A percentile compares a stretch with the other conserved stretches of the same genome.
Evolutionary conservation across 2,888 invertebrate genomes (phyloP).

Genomic region (Pterobdella sp.): DNA sequence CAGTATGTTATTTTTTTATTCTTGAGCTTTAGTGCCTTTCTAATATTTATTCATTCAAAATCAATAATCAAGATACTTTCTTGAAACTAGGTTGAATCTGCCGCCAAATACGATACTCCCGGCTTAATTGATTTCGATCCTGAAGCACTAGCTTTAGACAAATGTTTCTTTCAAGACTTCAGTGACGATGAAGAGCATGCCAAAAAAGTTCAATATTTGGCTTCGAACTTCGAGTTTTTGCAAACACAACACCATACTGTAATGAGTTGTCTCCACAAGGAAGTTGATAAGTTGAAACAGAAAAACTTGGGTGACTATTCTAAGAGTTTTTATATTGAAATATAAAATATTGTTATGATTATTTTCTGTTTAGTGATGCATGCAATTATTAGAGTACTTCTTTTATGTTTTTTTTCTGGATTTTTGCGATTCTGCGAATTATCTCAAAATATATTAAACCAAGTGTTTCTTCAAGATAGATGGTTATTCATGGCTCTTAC

Average conservation of each 20-base stretch:
- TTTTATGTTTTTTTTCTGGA: no score
- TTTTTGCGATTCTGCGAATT: no score
- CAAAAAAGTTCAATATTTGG: background rate
- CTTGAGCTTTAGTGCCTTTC: no score
- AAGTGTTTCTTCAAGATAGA: no score
- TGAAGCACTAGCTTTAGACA: background rate
- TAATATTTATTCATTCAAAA: no score
- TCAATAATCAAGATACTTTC: background rate
- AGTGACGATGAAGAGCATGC: background rate
- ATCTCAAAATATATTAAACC: no score
- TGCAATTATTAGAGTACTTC: no score
- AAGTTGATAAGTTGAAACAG: background rate
- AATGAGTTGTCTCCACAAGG: constrained; percentile 4
- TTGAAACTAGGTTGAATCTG: background rate
- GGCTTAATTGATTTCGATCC: background rate
- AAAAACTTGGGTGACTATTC: background rate
- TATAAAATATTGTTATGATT: no score
- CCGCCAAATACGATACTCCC: background rate
- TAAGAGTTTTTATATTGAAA: no score
- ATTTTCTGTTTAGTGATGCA: no score
- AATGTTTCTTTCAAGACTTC: background rate
- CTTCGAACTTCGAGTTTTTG: background rate
- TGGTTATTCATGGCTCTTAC: no score
- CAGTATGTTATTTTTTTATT: background rate
- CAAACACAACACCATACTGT: background rate